Evolutionary conservation across 2,113 vertebrate species (phyloP).

Genomic region (Picathartes gymnocephalus): DNA sequence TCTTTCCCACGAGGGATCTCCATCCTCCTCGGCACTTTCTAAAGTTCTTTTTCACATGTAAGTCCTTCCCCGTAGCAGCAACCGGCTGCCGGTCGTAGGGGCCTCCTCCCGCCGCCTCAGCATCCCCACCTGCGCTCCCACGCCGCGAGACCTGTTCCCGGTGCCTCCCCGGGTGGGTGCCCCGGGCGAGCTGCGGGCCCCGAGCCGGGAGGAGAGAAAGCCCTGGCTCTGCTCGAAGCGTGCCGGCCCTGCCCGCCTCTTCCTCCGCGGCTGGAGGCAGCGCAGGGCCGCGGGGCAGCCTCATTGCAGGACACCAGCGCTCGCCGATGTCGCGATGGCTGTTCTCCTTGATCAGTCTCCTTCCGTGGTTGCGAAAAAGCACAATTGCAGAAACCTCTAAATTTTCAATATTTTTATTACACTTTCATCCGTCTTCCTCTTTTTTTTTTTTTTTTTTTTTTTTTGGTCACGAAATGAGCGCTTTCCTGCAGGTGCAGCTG

Average conservation of each 20-base stretch:
- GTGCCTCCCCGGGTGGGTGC: background rate
- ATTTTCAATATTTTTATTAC: background rate
- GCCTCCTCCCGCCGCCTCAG: background rate
- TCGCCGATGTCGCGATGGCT: background rate
- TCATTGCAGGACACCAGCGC: background rate
- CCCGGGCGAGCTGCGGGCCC: background rate
- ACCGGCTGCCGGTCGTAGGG: accelerated
- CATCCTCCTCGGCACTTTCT: background rate
- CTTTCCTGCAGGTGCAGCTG: background rate
- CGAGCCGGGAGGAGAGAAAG: background rate
- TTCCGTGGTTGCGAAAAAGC: background rate
- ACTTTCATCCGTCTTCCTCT: background rate
- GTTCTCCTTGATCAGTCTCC: background rate
- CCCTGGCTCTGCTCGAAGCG: accelerated
- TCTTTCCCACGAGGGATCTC: background rate
- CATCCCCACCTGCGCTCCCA: background rate
- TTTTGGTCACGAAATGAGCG: background rate
- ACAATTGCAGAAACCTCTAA: background rate
- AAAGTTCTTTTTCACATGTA: background rate
- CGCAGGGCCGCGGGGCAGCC: background rate
- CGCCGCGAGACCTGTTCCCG: background rate
- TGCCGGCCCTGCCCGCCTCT: background rate
- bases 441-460: background rate
- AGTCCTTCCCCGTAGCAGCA: background rate
- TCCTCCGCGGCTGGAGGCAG: background rate